phyloP scores from a whole-genome alignment of 1,140 invertebrate species.

The Papilio helenus region DNA sequence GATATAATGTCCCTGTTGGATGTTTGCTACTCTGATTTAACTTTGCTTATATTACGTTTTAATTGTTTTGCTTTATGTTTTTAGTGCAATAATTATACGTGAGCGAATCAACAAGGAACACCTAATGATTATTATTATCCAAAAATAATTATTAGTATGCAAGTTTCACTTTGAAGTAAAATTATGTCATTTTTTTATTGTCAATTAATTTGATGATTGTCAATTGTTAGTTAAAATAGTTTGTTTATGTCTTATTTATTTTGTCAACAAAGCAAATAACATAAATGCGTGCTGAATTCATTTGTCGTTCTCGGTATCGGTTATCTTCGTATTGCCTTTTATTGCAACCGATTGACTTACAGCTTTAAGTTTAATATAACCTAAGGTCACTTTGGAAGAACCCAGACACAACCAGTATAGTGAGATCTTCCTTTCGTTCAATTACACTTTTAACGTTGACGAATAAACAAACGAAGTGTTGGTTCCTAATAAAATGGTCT shows the following conservation, averaged over 20 bases:
- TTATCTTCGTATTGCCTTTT: conserved; percentile 11
- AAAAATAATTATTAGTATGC: no score
- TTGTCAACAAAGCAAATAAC: neutral
- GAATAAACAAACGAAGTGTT: conserved; percentile 30
- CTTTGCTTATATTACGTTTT: neutral
- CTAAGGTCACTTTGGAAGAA: conserved; percentile 18
- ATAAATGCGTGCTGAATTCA: neutral
- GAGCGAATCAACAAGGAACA: no score
- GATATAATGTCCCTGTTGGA: conserved; percentile 3
- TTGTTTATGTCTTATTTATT: no score
- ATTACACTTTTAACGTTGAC: neutral
- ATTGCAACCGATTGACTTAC: conserved; percentile 19
- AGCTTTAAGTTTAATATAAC: conserved; percentile 8
- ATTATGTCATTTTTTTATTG: no score
- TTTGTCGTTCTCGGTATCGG: neutral
- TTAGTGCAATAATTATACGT: neutral
- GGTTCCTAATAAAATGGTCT: conserved; percentile 48
- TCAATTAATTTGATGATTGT: no score
- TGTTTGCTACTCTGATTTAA: neutral
- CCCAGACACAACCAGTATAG: conserved; percentile 8
- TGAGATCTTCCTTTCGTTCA: conserved; percentile 25
- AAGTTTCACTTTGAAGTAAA: no score
- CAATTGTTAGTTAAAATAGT: no score
- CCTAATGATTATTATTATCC: no score
- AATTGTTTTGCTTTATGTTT: neutral